A percentile compares a stretch with the other conserved stretches of the same genome.
Conservation (phyloP, 2,797 vertebrate genomes). For the Myotis planiceps region DNA sequence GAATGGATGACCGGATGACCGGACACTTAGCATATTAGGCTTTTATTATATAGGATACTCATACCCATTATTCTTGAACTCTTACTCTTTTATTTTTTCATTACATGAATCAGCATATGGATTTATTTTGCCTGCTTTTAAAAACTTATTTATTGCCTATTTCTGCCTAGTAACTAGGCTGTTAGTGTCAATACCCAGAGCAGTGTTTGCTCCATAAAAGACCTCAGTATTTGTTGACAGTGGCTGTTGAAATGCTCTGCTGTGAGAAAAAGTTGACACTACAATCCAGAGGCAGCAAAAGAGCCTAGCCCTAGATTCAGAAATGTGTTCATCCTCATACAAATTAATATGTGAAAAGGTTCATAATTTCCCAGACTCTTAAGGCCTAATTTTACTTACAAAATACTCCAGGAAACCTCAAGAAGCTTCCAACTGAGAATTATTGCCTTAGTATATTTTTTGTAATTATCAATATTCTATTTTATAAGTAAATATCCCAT, state of each 20-base stretch:
- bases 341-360: background rate
- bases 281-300: background rate
- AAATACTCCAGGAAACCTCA: background rate
- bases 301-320: background rate
- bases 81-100: background rate
- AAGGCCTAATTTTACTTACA: conserved; percentile 1
- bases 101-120: background rate
- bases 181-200: background rate
- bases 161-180: background rate
- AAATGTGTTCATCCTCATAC: background rate
- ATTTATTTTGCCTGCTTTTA: conserved; percentile 6
- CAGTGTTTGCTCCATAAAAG: background rate
- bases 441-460: background rate
- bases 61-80: background rate
- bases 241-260: background rate
- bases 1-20: too few relatives aligned
- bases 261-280: background rate
- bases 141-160: background rate
- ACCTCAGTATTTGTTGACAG: background rate
- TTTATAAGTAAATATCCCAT: background rate
- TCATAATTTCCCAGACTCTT: background rate
- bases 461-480: background rate
- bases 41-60: background rate
- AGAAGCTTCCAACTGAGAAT: background rate
- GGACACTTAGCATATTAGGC: too few relatives aligned